These are phyloP conservation scores for Parascotia fuliginaria DNA, from an alignment of 2,888 invertebrate species.

Conservation along the genomic window DNA sequence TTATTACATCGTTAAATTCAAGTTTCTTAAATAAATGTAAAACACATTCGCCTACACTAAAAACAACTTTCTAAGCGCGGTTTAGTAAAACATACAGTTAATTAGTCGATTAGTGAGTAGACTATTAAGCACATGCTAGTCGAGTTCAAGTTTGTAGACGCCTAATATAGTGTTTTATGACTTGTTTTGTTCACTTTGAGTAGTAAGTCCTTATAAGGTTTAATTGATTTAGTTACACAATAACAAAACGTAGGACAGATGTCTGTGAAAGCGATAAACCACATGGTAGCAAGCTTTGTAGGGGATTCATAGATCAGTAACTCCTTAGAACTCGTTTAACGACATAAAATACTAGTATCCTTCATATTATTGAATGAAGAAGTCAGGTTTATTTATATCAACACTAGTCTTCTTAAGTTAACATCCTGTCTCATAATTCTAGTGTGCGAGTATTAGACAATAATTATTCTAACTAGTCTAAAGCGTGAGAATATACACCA, in stretches of 20 bases:
- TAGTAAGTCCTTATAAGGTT: constrained; percentile 22
- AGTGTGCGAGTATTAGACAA: background rate
- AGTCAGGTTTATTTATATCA: constrained; percentile 1
- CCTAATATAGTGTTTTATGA: constrained; percentile 43
- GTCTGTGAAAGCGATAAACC: constrained; percentile 38
- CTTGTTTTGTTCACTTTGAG: constrained; percentile 25
- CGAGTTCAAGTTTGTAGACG: constrained; percentile 11
- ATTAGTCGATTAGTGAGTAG: constrained; percentile 42
- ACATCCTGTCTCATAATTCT: background rate
- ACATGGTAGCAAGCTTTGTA: constrained; percentile 25
- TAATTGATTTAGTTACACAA: constrained; percentile 44
- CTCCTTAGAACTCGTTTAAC: constrained; percentile 28
- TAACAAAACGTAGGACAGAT: constrained; percentile 39
- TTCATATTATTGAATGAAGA: constrained; percentile 9
- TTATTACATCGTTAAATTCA: constrained; percentile 42
- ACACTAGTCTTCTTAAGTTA: background rate
- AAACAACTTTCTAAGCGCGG: constrained; percentile 46
- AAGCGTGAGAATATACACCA: background rate
- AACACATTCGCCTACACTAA: constrained; percentile 37
- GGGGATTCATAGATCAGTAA: constrained; percentile 27
- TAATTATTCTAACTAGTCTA: background rate
- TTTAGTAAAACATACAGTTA: constrained; percentile 39
- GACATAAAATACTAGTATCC: constrained; percentile 16
- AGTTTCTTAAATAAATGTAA: constrained; percentile 31
- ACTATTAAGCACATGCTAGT: constrained; percentile 34